A percentile compares a stretch with the other conserved stretches of the same genome.
Conservation (phyloP, 2,113 vertebrate genomes). For the Epinephelus lanceolatus region DNA sequence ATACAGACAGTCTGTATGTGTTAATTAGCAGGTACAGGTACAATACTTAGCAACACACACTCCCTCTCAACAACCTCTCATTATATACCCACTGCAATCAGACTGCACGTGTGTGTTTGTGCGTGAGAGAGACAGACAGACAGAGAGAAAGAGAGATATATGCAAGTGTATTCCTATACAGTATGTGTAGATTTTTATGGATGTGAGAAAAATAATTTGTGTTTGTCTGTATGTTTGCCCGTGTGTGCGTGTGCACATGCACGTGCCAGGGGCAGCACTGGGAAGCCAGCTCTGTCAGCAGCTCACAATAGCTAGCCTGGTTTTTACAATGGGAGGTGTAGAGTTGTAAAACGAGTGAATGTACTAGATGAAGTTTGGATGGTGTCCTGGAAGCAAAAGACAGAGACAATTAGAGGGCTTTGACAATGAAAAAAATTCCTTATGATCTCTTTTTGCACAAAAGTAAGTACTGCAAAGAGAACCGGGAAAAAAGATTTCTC, state of each 20-base stretch:
- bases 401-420: constrained; percentile 11
- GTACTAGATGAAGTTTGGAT: constrained; percentile 46
- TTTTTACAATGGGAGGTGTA: constrained; percentile 79
- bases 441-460: constrained; percentile 1
- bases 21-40: constrained; percentile 66
- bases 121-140: background rate
- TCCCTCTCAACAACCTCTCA: constrained; percentile 67
- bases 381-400: constrained; percentile 33
- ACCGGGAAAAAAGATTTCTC: background rate
- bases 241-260: background rate
- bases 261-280: constrained; percentile 31
- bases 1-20: constrained; percentile 57
- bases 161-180: constrained; percentile 16
- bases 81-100: constrained; percentile 57
- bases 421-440: constrained; percentile 11
- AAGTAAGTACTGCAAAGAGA: constrained; percentile 12
- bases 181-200: constrained; percentile 20
- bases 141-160: background rate
- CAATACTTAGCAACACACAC: constrained; percentile 73
- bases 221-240: background rate
- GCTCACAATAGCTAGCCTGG: constrained; percentile 47
- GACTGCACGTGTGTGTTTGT: background rate
- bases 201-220: constrained; percentile 5
- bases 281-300: constrained; percentile 54
- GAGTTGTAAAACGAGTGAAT: constrained; percentile 70